These are phyloP conservation scores for Drosophila azteca DNA, from an alignment of 1,140 invertebrate species.

Conservation along the genomic window DNA sequence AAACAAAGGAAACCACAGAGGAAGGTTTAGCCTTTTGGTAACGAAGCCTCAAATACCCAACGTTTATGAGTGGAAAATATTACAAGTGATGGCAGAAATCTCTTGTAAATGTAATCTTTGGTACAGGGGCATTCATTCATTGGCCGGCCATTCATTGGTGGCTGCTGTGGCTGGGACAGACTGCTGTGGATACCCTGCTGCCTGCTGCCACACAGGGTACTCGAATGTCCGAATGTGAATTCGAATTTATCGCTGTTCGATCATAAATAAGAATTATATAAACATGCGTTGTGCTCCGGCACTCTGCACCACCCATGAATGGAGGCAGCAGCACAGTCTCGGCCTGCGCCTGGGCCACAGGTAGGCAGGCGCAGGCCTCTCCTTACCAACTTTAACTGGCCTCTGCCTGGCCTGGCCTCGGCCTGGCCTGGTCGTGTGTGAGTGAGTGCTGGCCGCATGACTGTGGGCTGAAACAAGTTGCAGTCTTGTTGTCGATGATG, in stretches of 20 bases:
- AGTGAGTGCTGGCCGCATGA: neutral
- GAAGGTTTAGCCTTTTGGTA: neutral
- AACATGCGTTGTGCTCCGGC: conserved; percentile 64
- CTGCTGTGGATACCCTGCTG: too few relatives aligned
- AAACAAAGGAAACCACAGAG: neutral
- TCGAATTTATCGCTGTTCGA: conserved; percentile 75
- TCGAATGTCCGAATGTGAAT: conserved; percentile 8
- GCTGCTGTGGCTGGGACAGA: too few relatives aligned
- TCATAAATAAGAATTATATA: conserved; percentile 83
- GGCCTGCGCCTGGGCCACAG: neutral
- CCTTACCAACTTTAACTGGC: neutral
- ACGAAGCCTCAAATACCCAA: conserved; percentile 9
- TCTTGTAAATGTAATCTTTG: too few relatives aligned
- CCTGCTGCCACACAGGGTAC: too few relatives aligned
- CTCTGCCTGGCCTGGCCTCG: neutral
- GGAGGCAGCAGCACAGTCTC: conserved; percentile 7
- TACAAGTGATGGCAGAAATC: too few relatives aligned
- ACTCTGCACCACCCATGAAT: conserved; percentile 71
- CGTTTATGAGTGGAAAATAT: too few relatives aligned
- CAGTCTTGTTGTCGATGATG: conserved; percentile 11
- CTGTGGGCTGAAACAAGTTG: conserved; percentile 46
- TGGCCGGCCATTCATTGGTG: too few relatives aligned
- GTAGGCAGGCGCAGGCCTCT: neutral
- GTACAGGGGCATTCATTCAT: too few relatives aligned
- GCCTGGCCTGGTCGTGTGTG: neutral